Evolutionary conservation across 2,113 vertebrate genomes (phyloP).

Genomic region (Lepus americanus): DNA sequence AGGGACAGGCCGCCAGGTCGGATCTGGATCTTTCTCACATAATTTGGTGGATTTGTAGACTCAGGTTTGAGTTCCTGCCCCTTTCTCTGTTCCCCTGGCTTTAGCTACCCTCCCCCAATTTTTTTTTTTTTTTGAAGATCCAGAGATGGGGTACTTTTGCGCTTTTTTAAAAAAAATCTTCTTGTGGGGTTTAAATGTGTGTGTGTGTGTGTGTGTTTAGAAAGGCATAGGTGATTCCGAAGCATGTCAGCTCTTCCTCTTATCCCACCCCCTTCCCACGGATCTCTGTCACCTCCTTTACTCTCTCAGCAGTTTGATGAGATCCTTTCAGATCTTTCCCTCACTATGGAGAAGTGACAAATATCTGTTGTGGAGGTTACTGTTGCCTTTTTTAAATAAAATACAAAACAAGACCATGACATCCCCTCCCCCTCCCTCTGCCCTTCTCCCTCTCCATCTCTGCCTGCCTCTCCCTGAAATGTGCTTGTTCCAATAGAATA

Average conservation of each 20-base stretch:
- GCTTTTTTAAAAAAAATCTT: not conserved
- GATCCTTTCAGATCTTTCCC: not conserved
- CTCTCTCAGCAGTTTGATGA: not conserved
- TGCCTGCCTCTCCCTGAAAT: not conserved
- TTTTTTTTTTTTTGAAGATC: not conserved
- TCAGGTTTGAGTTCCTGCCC: not conserved
- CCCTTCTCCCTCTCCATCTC: not conserved
- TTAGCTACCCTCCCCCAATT: not conserved
- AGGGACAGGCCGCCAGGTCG: not conserved
- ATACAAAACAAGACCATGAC: not conserved
- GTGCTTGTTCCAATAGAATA: slow-evolving; percentile 31
- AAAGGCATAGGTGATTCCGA: not conserved
- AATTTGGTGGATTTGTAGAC: not conserved
- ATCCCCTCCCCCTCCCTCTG: not conserved
- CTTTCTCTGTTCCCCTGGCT: not conserved
- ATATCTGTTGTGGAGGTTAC: not conserved
- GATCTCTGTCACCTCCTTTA: not conserved
- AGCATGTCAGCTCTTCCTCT: not conserved
- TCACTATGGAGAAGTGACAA: not conserved
- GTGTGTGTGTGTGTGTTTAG: no score
- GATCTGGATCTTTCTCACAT: slow-evolving; percentile 23
- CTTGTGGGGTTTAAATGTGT: not conserved
- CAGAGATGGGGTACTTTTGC: not conserved
- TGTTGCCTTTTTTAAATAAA: not conserved
- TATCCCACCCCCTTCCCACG: not conserved